A percentile compares a stretch with the other conserved stretches of the same genome.
Evolutionary conservation across 2,888 invertebrate species (phyloP).

Genomic region (Ernsta delagoae): DNA sequence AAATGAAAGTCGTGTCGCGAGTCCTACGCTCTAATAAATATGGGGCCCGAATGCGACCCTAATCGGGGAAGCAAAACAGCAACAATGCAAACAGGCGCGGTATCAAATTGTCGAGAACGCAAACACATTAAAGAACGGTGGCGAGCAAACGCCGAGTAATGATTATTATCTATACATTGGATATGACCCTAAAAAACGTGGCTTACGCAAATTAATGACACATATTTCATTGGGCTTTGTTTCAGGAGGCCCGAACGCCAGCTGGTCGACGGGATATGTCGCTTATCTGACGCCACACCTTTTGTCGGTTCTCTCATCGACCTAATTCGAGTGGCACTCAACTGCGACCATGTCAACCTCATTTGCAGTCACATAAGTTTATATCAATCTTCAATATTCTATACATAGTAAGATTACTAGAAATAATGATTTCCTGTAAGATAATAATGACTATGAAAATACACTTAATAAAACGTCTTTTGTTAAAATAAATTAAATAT

Average conservation of each 20-base stretch:
- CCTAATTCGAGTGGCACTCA: slow-evolving; percentile 77
- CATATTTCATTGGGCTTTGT: slow-evolving; percentile 78
- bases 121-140: slow-evolving; percentile 78
- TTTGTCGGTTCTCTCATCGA: slow-evolving; percentile 79
- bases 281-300: slow-evolving; percentile 81
- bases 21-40: slow-evolving; percentile 80
- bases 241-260: slow-evolving; percentile 68
- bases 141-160: slow-evolving; percentile 74
- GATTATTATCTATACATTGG: slow-evolving; percentile 77
- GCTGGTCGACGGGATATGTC: slow-evolving; percentile 76
- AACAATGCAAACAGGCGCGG: slow-evolving; percentile 81
- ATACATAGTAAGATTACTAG: background rate
- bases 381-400: slow-evolving; percentile 37
- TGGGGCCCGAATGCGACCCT: slow-evolving; percentile 80
- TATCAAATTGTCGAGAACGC: slow-evolving; percentile 79
- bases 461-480: background rate
- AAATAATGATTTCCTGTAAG: background rate
- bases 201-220: slow-evolving; percentile 73
- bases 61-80: slow-evolving; percentile 81
- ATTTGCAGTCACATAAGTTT: slow-evolving; percentile 63
- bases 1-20: slow-evolving; percentile 79
- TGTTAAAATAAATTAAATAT: background rate
- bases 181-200: slow-evolving; percentile 55
- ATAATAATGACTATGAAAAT: too few relatives aligned
- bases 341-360: slow-evolving; percentile 65